Evolutionary conservation across 2,888 invertebrate species (phyloP), one percentile per base, ranked within the genome.

Genomic region (Drosophila setosimentum): DNA sequence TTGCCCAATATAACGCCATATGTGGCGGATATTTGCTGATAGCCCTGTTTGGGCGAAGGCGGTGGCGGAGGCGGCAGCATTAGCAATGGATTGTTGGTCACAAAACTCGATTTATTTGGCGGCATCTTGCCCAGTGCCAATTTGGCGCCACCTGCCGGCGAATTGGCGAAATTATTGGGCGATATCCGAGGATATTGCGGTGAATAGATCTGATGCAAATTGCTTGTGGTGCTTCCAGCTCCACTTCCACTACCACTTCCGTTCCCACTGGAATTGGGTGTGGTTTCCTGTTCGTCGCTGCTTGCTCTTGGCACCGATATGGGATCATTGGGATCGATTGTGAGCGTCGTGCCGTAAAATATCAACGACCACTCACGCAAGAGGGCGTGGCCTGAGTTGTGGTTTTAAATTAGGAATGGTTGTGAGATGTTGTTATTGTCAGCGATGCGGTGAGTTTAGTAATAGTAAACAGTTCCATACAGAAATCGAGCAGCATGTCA

Each of bases 361-460:
- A 97, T 96, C 92, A 99, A 95, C 74, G 98, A 97, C 99, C 98
- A 99, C 93, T 97, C 97, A 94, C 97, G 97, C 88, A 99, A 95
- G 78, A 96, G 96, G 72, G 98, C 98, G 93, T 97, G 96, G 93
- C 97, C 97, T 97, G 64, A 27, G 21, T 40, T 61, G 27, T 30
- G 37, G 42, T 51, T 45, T 16, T 11, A 48, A 10, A 57, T 57
- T 30, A 24, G 11, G 21, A 6, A 27, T 18, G 29, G 0, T 21
- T 29, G 37, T 21, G 16, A 45, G 45, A 11, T 37, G 42, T 24
- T 40, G 11, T 33, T 35, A 29, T 35, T n/a, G 13, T 33, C 35
- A 50, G 62, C 66, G 62, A 50, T 68, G 68, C 21, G 61, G 50
- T 62, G 70, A 37, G 45, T 55, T 32, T 54, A 24, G 45, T 50